Percentiles rank a stretch among this genome's conserved stretches.
Evolutionary conservation across 2,113 vertebrate species (phyloP).

Genomic region (Hemicordylus capensis): DNA sequence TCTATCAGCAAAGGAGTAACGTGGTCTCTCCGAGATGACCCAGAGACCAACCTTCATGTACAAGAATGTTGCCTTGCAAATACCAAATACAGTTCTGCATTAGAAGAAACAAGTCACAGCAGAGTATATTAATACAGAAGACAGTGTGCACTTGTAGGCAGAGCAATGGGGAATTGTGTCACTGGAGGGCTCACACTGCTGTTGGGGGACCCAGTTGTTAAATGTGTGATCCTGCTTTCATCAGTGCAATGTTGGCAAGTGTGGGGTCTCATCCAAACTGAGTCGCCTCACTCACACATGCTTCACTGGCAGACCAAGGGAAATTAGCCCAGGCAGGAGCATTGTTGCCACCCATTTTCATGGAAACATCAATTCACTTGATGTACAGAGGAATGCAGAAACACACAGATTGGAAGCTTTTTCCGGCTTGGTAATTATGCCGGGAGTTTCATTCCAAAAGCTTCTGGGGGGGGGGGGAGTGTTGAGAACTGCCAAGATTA

Average conservation of each 20-base stretch:
- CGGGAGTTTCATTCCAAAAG: not conserved
- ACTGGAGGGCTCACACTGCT: no score
- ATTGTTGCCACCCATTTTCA: not conserved
- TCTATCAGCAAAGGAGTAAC: no score
- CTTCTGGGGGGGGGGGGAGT: not conserved
- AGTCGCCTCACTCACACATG: not conserved
- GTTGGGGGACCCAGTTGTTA: no score
- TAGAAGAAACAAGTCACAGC: no score
- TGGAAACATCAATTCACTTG: not conserved
- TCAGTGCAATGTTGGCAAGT: not conserved
- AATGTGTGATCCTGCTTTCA: not conserved
- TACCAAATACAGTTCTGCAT: no score
- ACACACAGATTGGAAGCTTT: not conserved
- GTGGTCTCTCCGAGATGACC: no score
- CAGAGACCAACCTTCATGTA: no score
- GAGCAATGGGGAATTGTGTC: no score
- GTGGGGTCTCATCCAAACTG: not conserved
- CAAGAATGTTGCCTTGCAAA: no score
- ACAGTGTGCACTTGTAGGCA: no score
- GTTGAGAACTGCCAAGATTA: not conserved
- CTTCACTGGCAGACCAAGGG: not conserved
- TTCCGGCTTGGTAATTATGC: not conserved
- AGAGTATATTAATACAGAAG: no score
- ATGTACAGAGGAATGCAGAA: not conserved
- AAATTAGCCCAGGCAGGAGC: not conserved